Evolutionary conservation across 2,888 invertebrate species (phyloP).

Genomic region (Adelognathus sp.): DNA sequence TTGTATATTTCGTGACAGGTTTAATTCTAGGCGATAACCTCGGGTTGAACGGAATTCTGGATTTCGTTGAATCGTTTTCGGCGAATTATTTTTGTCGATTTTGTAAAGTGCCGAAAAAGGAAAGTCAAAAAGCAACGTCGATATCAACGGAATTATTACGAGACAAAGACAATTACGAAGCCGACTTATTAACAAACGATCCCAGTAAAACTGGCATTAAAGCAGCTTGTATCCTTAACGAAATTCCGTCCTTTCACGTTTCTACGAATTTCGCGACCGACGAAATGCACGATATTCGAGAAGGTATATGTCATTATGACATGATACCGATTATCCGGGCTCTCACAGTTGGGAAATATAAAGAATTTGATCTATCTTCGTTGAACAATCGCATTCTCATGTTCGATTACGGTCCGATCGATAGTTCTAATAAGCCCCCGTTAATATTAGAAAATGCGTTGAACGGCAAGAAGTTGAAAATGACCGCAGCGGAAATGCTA

Average conservation of each 20-base stretch:
- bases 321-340: slow-evolving; percentile 23
- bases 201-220: slow-evolving; percentile 20
- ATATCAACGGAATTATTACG: not conserved
- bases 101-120: slow-evolving; percentile 40
- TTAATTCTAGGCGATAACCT: slow-evolving; percentile 64
- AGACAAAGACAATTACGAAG: slow-evolving; percentile 12
- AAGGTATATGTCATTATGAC: slow-evolving; percentile 26
- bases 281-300: slow-evolving; percentile 29
- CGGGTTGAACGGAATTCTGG: slow-evolving; percentile 63
- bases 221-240: not conserved
- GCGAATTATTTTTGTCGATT: slow-evolving; percentile 59
- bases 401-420: slow-evolving; percentile 51
- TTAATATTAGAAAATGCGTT: slow-evolving; percentile 41
- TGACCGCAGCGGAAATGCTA: slow-evolving; percentile 62
- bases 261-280: slow-evolving; percentile 11
- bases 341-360: not conserved
- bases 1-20: slow-evolving; percentile 22
- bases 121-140: not conserved
- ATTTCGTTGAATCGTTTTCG: slow-evolving; percentile 63
- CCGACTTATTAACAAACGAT: slow-evolving; percentile 24
- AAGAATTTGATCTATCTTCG: slow-evolving; percentile 47
- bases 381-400: slow-evolving; percentile 53
- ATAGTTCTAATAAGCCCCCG: slow-evolving; percentile 53
- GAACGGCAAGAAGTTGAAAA: slow-evolving; percentile 56
- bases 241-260: slow-evolving; percentile 19